Percentiles rank a stretch among this genome's conserved stretches.
phyloP scores from a whole-genome alignment of 1,140 invertebrate species.

The Drosophila ficusphila region DNA sequence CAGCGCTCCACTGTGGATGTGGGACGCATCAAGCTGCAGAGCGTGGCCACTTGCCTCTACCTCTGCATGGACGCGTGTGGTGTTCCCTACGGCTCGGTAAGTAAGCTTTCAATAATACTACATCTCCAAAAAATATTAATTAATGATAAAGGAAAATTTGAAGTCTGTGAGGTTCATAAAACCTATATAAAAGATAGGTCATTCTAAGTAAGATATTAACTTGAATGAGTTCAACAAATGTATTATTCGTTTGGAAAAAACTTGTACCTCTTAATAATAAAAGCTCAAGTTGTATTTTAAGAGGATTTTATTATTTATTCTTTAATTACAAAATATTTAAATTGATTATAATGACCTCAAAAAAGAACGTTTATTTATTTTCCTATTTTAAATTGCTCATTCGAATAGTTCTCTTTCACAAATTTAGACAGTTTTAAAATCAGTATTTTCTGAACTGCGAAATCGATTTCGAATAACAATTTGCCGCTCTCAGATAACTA shows the following conservation, averaged over 20 bases:
- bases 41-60: constrained; percentile 92
- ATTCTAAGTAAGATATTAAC: too few species aligned
- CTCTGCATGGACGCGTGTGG: constrained; percentile 94
- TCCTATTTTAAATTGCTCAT: too few species aligned
- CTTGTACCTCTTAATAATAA: not conserved
- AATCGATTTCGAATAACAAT: constrained; percentile 26
- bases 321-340: too few species aligned
- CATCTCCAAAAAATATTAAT: too few species aligned
- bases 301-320: too few species aligned
- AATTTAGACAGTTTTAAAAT: not conserved
- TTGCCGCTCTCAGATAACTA: constrained; percentile 23
- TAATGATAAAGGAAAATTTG: not conserved
- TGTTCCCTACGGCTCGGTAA: constrained; percentile 93
- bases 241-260: too few species aligned
- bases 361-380: too few species aligned
- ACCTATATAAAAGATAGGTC: too few species aligned
- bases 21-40: constrained; percentile 92
- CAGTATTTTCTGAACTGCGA: constrained; percentile 10
- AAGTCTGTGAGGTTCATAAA: too few species aligned
- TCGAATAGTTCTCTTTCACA: not conserved
- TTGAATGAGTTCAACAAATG: too few species aligned
- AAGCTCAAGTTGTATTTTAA: too few species aligned
- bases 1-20: constrained; percentile 90
- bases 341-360: too few species aligned
- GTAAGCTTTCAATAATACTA: constrained; percentile 79